These are phyloP conservation scores for Micronycteris hirsuta DNA, from an alignment of 2,113 vertebrate species.

Conservation along the genomic window DNA sequence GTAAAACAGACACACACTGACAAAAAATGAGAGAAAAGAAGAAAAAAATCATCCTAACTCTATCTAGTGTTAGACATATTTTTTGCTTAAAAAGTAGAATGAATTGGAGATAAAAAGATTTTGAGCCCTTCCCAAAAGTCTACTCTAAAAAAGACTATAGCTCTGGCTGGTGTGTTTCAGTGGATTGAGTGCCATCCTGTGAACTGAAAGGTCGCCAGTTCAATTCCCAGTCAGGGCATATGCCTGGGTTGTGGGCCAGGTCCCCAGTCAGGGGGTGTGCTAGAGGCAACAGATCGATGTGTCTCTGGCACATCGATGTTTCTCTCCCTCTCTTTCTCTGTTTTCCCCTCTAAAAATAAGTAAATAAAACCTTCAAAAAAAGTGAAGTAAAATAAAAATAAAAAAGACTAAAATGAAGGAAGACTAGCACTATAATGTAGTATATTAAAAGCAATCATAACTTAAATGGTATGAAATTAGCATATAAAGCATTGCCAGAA, in stretches of 20 bases:
- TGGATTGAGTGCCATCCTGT: too few relatives aligned
- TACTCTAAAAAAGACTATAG: not conserved
- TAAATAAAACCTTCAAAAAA: too few relatives aligned
- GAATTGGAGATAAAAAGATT: not conserved
- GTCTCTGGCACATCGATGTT: too few relatives aligned
- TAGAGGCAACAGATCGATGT: too few relatives aligned
- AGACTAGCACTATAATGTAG: not conserved
- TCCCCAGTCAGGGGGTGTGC: too few relatives aligned
- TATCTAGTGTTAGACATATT: conserved; percentile 26
- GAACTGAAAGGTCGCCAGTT: too few relatives aligned
- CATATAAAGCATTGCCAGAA: not conserved
- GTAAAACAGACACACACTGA: not conserved
- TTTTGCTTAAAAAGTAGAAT: conserved; percentile 7
- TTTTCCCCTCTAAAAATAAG: too few relatives aligned
- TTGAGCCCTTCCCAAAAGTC: not conserved
- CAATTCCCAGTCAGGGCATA: too few relatives aligned
- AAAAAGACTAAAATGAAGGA: not conserved
- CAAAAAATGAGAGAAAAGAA: not conserved
- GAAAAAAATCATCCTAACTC: not conserved
- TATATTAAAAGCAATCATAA: not conserved
- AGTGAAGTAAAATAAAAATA: too few relatives aligned
- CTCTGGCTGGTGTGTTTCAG: too few relatives aligned
- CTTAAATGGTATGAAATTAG: not conserved
- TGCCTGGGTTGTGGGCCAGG: too few relatives aligned
- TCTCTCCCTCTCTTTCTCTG: too few relatives aligned